A percentile compares a stretch with the other conserved stretches of the same genome.
phyloP scores from a whole-genome alignment of 1,140 invertebrate genomes.

The Bombus polaris region DNA sequence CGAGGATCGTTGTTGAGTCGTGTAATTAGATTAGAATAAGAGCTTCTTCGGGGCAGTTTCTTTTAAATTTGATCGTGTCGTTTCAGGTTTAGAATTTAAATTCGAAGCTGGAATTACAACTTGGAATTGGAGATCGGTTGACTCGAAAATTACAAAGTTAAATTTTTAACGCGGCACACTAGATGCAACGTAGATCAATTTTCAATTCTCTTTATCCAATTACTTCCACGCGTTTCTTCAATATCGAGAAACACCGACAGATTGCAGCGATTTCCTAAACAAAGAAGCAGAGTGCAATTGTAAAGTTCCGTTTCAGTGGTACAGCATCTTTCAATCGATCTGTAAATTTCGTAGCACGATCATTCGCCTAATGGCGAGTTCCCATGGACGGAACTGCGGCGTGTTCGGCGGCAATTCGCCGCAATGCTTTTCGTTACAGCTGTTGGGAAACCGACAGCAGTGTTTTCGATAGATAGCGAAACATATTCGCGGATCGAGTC shows the following conservation, averaged over 20 bases:
- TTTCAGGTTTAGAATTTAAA: background rate
- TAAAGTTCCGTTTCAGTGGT: background rate
- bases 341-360: background rate
- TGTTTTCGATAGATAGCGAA: conserved; percentile 13
- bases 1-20: background rate
- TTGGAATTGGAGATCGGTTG: background rate
- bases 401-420: background rate
- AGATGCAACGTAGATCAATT: too few relatives aligned
- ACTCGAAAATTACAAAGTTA: too few relatives aligned
- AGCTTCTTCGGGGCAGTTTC: background rate
- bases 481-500: background rate
- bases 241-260: too few relatives aligned
- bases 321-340: background rate
- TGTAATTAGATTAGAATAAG: background rate
- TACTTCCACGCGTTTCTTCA: too few relatives aligned
- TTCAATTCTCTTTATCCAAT: too few relatives aligned
- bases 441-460: background rate
- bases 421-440: background rate
- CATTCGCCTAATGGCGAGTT: background rate
- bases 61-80: background rate
- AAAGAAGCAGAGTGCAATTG: too few relatives aligned
- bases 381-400: background rate
- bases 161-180: too few relatives aligned
- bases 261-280: too few relatives aligned
- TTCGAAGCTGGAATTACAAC: background rate